Base-by-base conservation (phyloP, 2,888 invertebrate species). In the Leucozona laternaria region DNA sequence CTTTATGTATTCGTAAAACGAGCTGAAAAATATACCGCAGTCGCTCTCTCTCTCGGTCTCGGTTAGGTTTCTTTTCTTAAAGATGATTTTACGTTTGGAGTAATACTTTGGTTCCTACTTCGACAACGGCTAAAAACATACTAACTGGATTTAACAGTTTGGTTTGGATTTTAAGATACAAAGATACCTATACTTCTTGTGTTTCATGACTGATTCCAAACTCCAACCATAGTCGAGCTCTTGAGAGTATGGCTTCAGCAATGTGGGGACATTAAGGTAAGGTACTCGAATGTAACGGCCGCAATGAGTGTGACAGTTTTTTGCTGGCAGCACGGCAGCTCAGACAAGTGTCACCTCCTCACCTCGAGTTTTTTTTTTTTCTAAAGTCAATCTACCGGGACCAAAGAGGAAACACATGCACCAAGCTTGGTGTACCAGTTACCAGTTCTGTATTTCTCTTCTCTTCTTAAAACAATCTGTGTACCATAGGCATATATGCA, bases 301-400 rank as follows among this genome's bases (percentile, higher is more conserved):
- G 82, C 86, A 82, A 57, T 71, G 78, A 82, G 78, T 86, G 82
- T 86, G 82, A 86, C 86, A 86, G n/a, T 75, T 60, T 25, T 45
- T 25, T 43, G 34, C 55, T 4, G 45, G 22, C 4, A 60, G 60
- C 40, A 1, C 10, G 22, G 37, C 22, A 60, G 37, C 40, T 20
- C 20, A 34, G n/a, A 40, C 57, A 48, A 86, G 48, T 81, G 86
- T 82, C 78, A 82, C 73, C 85, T 82, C 78, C 82, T 82, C 82
- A 86, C 73, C 85, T 82, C 78, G 64, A 71, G 40, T 20, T 22
- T 20, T 48, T 58, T 22, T 50, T 50, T 43, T 31, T 58, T 20
- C n/a, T 45, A 70, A 53, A 82, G 48, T 57, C 78, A 75, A 64
- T 78, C 71, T 79, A 55, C 78, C 82, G 86, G 43, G 48, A 22